Evolutionary conservation across 2,797 vertebrate genomes (phyloP), one percentile per base, ranked within the genome.

Genomic region (Sparus aurata): DNA sequence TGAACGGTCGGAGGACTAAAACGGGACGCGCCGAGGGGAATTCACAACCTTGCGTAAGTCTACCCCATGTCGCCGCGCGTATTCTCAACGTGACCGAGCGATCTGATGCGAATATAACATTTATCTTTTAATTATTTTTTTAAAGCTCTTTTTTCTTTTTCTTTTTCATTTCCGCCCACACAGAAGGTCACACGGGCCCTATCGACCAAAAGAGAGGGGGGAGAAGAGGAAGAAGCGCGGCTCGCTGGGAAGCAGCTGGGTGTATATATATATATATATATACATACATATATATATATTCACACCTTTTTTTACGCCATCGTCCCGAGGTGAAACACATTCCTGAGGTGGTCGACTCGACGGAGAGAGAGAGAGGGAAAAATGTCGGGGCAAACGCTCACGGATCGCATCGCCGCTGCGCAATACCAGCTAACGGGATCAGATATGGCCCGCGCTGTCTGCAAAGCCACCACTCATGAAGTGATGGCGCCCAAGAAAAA

Each of bases 401-500:
- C 98, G 82, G 98, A 99, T 96, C 97, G 98, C 94, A 99, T 99
- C 92, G 98, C 98, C 88, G 98, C 98, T 90, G 98, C 98, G 94
- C 98, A 99, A 93, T 98, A 99, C 96, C 98, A 98, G 94, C 97
- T 99, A 87, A 99, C 98, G 77, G 98, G 98, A 93, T 99, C 98
- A 17, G 98, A 99, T 70, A 98, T 99, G 86, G 98, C 98, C 81
- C 97, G 98, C 69, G 98, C 97, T 55, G 98, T 99, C 91, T 99
- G 98, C 96, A 99, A 99, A 95, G 98, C 98, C 84, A 99, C 98
- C 94, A 99, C 98, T 92, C 98, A 99, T 85, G 98, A 99, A 93
- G 98, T 99, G 95, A 99, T 99, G 98, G 98, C 98, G 93, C 98
- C 98, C 94, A 99, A 99, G 97, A 99, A 99, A 73, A 99, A 99